Evolutionary conservation across 1,140 invertebrate species (phyloP).

Genomic region (Sycophila sp.): DNA sequence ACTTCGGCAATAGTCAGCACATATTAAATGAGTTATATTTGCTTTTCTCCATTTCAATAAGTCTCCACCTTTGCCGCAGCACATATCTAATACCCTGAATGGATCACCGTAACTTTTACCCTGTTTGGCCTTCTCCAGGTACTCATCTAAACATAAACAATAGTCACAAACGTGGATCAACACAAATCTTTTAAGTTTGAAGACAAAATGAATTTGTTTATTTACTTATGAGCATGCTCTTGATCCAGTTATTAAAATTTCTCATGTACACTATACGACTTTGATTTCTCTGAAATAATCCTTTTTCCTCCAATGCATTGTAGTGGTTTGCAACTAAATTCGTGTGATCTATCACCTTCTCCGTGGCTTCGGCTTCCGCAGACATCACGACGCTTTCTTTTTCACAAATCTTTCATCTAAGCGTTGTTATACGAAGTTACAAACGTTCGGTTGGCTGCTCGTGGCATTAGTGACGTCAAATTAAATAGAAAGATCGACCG

Average conservation of each 20-base stretch:
- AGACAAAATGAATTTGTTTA: constrained; percentile 6
- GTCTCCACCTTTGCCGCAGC: constrained; percentile 97
- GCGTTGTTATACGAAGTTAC: too few relatives aligned
- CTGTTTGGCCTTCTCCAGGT: constrained; percentile 72
- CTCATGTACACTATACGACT: constrained; percentile 93
- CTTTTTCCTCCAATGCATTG: constrained; percentile 84
- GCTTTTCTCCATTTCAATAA: constrained; percentile 94
- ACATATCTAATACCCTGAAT: constrained; percentile 77
- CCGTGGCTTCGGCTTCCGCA: constrained; percentile 35
- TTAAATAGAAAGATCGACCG: too few relatives aligned
- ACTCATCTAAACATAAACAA: constrained; percentile 67
- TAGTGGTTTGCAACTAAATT: constrained; percentile 85
- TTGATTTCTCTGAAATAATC: constrained; percentile 79
- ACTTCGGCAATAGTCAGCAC: constrained; percentile 94
- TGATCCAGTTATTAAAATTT: constrained; percentile 99
- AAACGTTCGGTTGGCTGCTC: too few relatives aligned
- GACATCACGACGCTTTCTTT: too few relatives aligned
- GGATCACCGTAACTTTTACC: constrained; percentile 69
- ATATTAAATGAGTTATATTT: constrained; percentile 86
- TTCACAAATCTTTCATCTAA: too few relatives aligned
- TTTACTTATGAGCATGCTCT: constrained; percentile 89
- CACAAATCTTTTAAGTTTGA: too few relatives aligned
- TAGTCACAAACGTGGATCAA: constrained; percentile 12
- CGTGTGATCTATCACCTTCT: constrained; percentile 58
- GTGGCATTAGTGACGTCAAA: too few relatives aligned